Evolutionary conservation across 2,797 vertebrate genomes (phyloP).

Genomic region (Pipistrellus pygmaeus): DNA sequence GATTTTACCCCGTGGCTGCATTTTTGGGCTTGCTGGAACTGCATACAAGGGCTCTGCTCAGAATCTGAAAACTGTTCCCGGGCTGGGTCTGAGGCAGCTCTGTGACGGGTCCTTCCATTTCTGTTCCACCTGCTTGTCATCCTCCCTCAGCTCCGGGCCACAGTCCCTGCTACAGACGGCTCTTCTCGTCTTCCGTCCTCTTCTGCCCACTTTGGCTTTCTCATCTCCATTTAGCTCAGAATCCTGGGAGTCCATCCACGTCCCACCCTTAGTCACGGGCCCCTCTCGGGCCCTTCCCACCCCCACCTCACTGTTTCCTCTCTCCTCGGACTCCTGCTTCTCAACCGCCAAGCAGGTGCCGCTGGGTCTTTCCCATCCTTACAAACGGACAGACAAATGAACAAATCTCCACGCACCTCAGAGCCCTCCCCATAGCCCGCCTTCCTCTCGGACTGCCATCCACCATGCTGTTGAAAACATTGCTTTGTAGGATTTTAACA

Average conservation of each 20-base stretch:
- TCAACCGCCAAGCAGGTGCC: not conserved
- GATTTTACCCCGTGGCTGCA: rapidly evolving
- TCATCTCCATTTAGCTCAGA: not conserved
- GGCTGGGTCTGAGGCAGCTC: not conserved
- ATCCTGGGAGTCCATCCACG: rapidly evolving
- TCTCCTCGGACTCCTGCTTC: not conserved
- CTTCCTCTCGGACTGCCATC: not conserved
- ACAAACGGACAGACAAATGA: not conserved
- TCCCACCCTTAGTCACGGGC: not conserved
- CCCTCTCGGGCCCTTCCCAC: not conserved
- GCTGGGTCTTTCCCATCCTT: not conserved
- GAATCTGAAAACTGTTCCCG: rapidly evolving
- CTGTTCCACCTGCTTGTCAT: too few relatives aligned
- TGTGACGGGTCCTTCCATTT: rapidly evolving
- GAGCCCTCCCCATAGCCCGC: not conserved
- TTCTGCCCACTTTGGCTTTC: not conserved
- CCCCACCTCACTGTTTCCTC: not conserved
- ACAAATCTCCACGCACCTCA: not conserved
- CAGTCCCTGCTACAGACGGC: not conserved
- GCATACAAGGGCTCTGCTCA: rapidly evolving
- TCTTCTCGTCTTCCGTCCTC: not conserved
- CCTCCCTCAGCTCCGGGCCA: not conserved
- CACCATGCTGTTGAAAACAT: not conserved
- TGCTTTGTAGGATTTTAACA: not conserved
- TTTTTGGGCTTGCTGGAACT: rapidly evolving